A percentile compares a stretch with the other conserved stretches of the same genome.
phyloP scores from a whole-genome alignment of 2,888 invertebrate species.

The Cetonia aurata region DNA sequence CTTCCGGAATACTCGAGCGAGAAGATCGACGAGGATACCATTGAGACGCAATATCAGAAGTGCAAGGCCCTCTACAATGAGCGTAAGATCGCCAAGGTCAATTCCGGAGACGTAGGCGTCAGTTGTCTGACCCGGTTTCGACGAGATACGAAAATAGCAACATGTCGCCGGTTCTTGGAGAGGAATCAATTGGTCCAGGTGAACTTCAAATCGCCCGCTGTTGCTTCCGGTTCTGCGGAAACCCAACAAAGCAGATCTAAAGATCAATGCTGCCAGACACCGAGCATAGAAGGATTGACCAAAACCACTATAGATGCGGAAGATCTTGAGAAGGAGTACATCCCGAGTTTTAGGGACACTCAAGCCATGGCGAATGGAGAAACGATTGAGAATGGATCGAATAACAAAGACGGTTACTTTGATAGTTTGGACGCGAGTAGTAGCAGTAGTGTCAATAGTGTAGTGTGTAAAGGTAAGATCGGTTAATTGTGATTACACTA shows the following conservation, averaged over 20 bases:
- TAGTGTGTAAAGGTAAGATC: slow-evolving; percentile 17
- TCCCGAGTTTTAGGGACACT: not conserved
- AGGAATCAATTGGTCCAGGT: slow-evolving; percentile 30
- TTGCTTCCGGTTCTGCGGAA: slow-evolving; percentile 12
- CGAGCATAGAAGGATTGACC: slow-evolving; percentile 1
- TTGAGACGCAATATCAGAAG: slow-evolving; percentile 22
- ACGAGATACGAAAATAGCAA: slow-evolving; percentile 13
- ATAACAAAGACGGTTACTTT: slow-evolving; percentile 12
- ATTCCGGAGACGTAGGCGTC: slow-evolving; percentile 21
- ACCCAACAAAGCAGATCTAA: not conserved
- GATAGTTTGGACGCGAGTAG: slow-evolving; percentile 28
- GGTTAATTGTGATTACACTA: not conserved
- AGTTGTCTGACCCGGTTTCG: slow-evolving; percentile 26
- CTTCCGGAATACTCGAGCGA: not conserved
- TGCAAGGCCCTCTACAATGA: slow-evolving; percentile 2
- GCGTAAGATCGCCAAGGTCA: slow-evolving; percentile 6
- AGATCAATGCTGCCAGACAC: slow-evolving; percentile 19
- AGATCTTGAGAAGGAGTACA: not conserved
- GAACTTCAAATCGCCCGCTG: slow-evolving; percentile 2
- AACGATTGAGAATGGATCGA: not conserved
- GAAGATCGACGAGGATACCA: slow-evolving; percentile 10
- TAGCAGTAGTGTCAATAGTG: slow-evolving; percentile 6
- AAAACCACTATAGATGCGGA: slow-evolving; percentile 1
- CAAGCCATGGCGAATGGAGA: not conserved
- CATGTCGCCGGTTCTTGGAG: slow-evolving; percentile 32